phyloP scores from a whole-genome alignment of 2,797 vertebrate genomes.

The Triplophysa yarkandensis region DNA sequence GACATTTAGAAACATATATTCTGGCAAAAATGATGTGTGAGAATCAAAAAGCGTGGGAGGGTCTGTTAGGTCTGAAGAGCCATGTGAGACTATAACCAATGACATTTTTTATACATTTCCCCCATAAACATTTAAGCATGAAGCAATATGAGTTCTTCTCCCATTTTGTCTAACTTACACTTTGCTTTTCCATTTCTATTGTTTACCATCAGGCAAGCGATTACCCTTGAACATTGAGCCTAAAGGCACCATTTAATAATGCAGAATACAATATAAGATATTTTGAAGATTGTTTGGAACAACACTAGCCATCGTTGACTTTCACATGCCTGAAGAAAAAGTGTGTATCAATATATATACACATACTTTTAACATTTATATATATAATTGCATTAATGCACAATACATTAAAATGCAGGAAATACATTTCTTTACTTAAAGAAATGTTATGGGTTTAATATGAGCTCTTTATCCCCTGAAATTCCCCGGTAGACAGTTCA shows the following conservation, averaged over 20 bases:
- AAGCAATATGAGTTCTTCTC: too few relatives aligned
- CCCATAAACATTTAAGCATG: background rate
- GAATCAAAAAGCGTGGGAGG: too few relatives aligned
- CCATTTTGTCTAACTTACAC: too few relatives aligned
- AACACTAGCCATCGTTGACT: too few relatives aligned
- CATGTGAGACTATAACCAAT: slow-evolving; percentile 49
- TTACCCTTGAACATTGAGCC: too few relatives aligned
- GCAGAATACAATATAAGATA: too few relatives aligned
- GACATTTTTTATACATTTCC: slow-evolving; percentile 15
- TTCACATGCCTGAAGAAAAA: too few relatives aligned
- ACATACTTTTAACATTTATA: background rate
- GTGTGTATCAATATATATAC: background rate
- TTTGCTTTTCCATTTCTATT: too few relatives aligned
- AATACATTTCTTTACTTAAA: background rate
- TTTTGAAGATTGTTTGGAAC: too few relatives aligned
- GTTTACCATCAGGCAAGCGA: too few relatives aligned
- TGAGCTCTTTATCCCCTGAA: too few relatives aligned
- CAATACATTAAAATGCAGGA: background rate
- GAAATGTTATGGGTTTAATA: background rate
- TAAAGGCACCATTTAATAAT: too few relatives aligned
- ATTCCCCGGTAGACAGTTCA: background rate
- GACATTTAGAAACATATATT: background rate
- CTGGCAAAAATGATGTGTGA: background rate
- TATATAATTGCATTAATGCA: background rate
- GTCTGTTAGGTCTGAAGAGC: slow-evolving; percentile 35